Base-by-base conservation (phyloP, 2,888 invertebrate genomes). In the Timandra comae region DNA sequence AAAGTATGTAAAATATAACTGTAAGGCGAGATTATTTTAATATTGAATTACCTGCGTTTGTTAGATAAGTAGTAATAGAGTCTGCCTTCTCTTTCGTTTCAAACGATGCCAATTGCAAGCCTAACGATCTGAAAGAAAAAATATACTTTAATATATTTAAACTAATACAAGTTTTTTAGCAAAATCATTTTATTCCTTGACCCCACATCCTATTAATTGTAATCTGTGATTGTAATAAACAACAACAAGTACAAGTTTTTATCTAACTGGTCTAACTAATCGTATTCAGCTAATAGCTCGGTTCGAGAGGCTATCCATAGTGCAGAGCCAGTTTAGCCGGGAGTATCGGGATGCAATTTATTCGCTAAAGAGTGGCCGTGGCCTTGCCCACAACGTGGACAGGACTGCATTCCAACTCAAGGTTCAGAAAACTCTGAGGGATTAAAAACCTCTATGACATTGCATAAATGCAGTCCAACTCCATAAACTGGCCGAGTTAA, bases 61-160 rank as follows among this genome's bases (percentile, higher is more conserved):
- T 91, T 37, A 95, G 86, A 70, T 94, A 95, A 47, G 92, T 91
- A 31, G 92, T 91, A 85, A 95, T 93, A 27, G 93, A 92, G 66
- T 94, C 93, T 3, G 94, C 93, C 74, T 95, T 95, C 77, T 95
- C 95, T 66, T 92, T 91, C 5, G 94, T 93, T 76, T 94, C 94
- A 61, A 95, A 93, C 7, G 94, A 94, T 27, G 93, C 93, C 61
- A 95, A 82, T 65, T 95, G 95, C 49, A 95, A 84, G 11, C 95
- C 95, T 61, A 95, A 84, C 35, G 94, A 94, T 58, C 95, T 86
- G 81, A 39, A 76, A 52, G 1, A 24, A 7, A 11, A 22, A 8
- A 22, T 7, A 22, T 9, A 22, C 3, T 22, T 22, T 3, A 7
- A 7, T 8, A 22, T 22, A 3, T 22, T 22, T 8, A 8, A 22